phyloP scores from a whole-genome alignment of 2,113 vertebrate species.

The Calonectris borealis region DNA sequence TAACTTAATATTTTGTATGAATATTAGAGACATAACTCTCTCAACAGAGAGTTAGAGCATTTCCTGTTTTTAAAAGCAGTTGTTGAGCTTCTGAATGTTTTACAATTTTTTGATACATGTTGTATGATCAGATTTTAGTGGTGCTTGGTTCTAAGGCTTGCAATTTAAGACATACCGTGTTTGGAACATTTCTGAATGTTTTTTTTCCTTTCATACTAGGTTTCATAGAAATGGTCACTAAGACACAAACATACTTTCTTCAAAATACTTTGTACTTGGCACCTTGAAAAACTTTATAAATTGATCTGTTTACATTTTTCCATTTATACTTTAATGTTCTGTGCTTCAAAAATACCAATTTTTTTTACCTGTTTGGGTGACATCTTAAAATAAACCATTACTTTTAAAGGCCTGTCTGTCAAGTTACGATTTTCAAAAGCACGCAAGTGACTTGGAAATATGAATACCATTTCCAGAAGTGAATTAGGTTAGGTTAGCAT shows the following conservation, averaged over 20 bases:
- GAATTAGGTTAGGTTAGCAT: not conserved
- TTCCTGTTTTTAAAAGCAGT: not conserved
- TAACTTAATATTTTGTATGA: not conserved
- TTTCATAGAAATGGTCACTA: not conserved
- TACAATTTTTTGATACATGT: not conserved
- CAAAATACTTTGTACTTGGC: not conserved
- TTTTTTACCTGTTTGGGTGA: not conserved
- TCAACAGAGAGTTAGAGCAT: not conserved
- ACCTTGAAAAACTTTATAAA: not conserved
- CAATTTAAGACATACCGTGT: not conserved
- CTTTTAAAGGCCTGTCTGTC: not conserved
- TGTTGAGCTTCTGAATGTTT: not conserved
- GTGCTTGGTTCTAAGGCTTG: not conserved
- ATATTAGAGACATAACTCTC: not conserved
- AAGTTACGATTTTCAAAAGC: not conserved
- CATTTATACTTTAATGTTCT: not conserved
- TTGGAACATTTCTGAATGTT: not conserved
- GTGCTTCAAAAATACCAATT: not conserved
- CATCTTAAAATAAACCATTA: not conserved
- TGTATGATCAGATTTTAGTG: not conserved
- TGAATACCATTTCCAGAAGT: not conserved
- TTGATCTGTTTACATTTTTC: not conserved
- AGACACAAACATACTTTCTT: not conserved
- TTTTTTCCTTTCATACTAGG: not conserved
- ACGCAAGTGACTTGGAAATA: not conserved